Evolutionary conservation across 2,797 vertebrate genomes (phyloP), one percentile per base, ranked within the genome.

Genomic region (Muraenolepis orangiensis): DNA sequence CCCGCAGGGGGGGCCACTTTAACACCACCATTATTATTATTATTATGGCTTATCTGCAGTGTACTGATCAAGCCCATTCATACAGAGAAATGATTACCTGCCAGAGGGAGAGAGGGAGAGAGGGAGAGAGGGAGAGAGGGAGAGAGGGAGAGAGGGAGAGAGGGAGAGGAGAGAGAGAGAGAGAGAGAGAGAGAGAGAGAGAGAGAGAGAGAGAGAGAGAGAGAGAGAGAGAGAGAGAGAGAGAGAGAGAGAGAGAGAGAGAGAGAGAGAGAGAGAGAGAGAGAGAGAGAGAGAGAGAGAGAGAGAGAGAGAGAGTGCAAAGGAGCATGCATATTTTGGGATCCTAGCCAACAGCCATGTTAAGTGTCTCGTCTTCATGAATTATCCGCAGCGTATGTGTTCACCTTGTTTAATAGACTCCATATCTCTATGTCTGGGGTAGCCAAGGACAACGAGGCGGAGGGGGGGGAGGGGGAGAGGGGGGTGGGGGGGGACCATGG

Each of bases 1-100:
- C 46, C 64, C 38, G 42, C 73, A 10, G 30, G 46, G 46, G 57
- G 51, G 51, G 6, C n/a, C 32, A 29, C 38, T 72, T 76, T 70
- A 29, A 71, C 36, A 16, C 75, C 8, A 76, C 74, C 69, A 84
- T 84, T 84, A 77, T 72, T 30, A 16, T 73, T 6, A 76, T 76
- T 72, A 84, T 84, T 84, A 77, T 72, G 34, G 32, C 72, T 73
- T 78, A 73, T 80, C 72, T 57, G 75, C 70, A 72, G 75, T 51
- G 11, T 67, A 71, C 74, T 80, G 69, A 81, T 82, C 71, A 76
- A 51, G 68, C 64, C 72, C 78, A 57, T 30, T 77, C 42, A 61
- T 72, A 73, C 71, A 72, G 74, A 72, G 74, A 80, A 70, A 77
- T 70, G 29, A 79, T 81, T 30, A 81, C 74, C 42, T 73, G 31